Conservation (phyloP, 2,113 vertebrate species). For the Osmerus eperlanus region DNA sequence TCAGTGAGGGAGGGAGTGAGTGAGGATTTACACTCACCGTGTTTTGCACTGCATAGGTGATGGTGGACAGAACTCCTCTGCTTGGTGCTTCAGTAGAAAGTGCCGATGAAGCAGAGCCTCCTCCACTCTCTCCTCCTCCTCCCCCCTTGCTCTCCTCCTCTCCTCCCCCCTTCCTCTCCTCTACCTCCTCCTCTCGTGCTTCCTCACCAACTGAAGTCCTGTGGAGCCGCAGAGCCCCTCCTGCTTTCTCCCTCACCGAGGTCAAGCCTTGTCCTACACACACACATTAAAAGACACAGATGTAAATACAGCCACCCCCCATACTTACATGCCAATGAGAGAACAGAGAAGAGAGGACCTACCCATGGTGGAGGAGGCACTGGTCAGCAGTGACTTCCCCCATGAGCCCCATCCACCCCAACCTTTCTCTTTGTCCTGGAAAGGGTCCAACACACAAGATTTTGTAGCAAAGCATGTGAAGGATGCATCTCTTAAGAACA, state of each 20-base stretch:
- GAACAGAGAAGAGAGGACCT: slow-evolving; percentile 28
- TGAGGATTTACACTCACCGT: slow-evolving; percentile 76
- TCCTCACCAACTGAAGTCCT: slow-evolving; percentile 76
- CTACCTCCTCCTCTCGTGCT: slow-evolving; percentile 39
- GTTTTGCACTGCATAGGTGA: slow-evolving; percentile 87
- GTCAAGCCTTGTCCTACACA: slow-evolving; percentile 85
- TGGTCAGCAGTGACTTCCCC: slow-evolving; percentile 91
- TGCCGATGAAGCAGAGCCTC: slow-evolving; percentile 49
- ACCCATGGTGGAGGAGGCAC: slow-evolving; percentile 91
- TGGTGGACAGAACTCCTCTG: slow-evolving; percentile 84
- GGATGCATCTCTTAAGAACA: not conserved
- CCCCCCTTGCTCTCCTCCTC: slow-evolving; percentile 25
- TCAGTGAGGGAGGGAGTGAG: slow-evolving; percentile 5
- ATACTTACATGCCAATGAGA: not conserved
- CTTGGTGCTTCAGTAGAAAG: slow-evolving; percentile 57
- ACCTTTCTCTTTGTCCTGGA: slow-evolving; percentile 51
- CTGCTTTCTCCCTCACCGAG: slow-evolving; percentile 91
- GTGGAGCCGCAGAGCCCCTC: slow-evolving; percentile 81
- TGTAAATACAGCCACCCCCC: not conserved
- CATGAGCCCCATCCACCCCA: slow-evolving; percentile 88
- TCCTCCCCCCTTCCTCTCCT: slow-evolving; percentile 25
- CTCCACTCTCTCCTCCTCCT: slow-evolving; percentile 39
- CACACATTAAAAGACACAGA: not conserved
- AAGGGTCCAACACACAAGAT: slow-evolving; percentile 27
- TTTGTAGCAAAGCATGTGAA: not conserved